These are phyloP conservation scores for Umimayanthus chanpuru DNA, from an alignment of 92 coral and sea anemone species.

Conservation along the genomic window DNA sequence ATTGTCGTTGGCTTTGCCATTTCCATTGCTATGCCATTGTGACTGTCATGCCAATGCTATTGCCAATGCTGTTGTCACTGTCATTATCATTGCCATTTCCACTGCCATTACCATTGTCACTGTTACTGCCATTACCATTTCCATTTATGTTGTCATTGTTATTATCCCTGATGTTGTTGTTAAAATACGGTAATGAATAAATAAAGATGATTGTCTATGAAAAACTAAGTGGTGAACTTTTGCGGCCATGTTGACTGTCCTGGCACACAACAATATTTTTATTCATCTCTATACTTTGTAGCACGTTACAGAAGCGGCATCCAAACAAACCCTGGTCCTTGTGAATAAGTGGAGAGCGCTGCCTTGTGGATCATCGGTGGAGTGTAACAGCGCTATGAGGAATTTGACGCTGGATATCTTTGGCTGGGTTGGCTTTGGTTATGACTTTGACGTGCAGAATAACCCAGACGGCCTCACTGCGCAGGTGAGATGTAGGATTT, in stretches of 20 bases:
- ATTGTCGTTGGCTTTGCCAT: too few relatives aligned
- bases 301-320: slow-evolving; percentile 36
- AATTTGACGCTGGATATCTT: slow-evolving; percentile 33
- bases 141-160: too few relatives aligned
- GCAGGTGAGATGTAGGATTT: background rate
- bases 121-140: too few relatives aligned
- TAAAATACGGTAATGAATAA: too few relatives aligned
- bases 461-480: slow-evolving; percentile 32
- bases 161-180: too few relatives aligned
- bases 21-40: too few relatives aligned
- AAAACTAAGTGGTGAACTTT: too few relatives aligned
- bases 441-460: slow-evolving; percentile 37
- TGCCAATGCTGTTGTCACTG: too few relatives aligned
- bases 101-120: too few relatives aligned
- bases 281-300: background rate
- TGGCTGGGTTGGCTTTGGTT: slow-evolving; percentile 39
- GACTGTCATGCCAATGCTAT: too few relatives aligned
- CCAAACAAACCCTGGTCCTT: slow-evolving; percentile 30
- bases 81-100: too few relatives aligned
- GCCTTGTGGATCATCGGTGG: slow-evolving; percentile 28
- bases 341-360: slow-evolving; percentile 23
- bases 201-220: too few relatives aligned
- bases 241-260: background rate
- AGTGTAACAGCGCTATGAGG: slow-evolving; percentile 32
- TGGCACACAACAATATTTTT: background rate